phyloP scores from a whole-genome alignment of 1,140 invertebrate genomes.

The Orchestia grillus region DNA sequence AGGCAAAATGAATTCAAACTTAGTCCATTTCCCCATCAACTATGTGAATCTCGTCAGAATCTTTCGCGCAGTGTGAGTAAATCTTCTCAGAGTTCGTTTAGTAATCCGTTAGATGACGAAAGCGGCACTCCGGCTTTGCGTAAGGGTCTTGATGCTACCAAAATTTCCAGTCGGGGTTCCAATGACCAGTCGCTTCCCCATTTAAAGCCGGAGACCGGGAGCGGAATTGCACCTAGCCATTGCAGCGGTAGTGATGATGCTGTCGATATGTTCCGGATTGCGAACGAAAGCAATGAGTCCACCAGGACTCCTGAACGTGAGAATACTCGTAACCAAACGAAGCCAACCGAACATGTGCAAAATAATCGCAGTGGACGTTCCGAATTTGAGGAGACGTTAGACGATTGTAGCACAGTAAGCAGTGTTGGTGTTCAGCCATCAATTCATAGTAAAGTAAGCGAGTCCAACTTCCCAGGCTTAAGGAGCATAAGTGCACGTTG shows the following conservation, averaged over 20 bases:
- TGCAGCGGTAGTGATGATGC: not conserved
- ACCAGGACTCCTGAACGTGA: not conserved
- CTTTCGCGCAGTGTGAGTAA: not conserved
- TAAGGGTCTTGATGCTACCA: not conserved
- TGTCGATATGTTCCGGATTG: not conserved
- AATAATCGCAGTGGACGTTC: not conserved
- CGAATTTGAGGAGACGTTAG: not conserved
- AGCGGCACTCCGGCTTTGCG: not conserved
- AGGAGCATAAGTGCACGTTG: not conserved
- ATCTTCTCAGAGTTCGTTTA: not conserved
- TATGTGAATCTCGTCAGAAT: not conserved
- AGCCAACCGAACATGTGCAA: not conserved
- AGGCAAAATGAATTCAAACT: not conserved
- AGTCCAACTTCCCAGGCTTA: not conserved
- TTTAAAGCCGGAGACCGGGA: not conserved
- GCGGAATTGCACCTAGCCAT: not conserved
- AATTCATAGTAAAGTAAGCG: not conserved
- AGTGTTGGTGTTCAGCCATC: not conserved
- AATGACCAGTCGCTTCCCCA: not conserved
- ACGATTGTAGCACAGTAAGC: not conserved
- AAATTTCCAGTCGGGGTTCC: not conserved
- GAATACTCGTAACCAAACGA: not conserved
- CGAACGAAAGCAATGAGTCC: not conserved
- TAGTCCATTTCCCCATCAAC: not conserved
- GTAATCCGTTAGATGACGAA: not conserved